phyloP scores from a whole-genome alignment of 2,113 vertebrate genomes.

The Strix aluco region DNA sequence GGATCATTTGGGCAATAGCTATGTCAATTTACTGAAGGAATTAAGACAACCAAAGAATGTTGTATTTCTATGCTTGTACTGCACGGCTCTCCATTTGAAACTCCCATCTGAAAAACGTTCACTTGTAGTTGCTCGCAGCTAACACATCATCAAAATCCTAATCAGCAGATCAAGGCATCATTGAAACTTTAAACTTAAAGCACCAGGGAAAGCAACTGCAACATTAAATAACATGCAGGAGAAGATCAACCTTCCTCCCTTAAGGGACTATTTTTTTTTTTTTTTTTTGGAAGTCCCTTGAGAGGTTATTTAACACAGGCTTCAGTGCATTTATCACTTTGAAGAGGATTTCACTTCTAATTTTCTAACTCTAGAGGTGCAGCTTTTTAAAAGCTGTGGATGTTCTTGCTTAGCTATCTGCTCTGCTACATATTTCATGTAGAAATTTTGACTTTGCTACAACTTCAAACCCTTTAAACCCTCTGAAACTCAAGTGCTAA shows the following conservation, averaged over 20 bases:
- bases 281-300: neutral
- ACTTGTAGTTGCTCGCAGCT: neutral
- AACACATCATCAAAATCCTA: conserved; percentile 7
- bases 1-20: neutral
- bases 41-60: neutral
- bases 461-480: neutral
- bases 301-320: conserved; percentile 2
- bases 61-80: neutral
- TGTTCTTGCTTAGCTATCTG: neutral
- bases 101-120: neutral
- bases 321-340: conserved; percentile 10
- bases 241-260: neutral
- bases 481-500: neutral
- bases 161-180: neutral
- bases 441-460: neutral
- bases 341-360: conserved; percentile 30
- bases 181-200: neutral
- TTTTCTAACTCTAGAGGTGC: neutral
- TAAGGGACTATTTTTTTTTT: neutral
- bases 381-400: neutral
- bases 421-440: neutral
- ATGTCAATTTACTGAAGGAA: neutral
- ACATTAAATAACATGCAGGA: neutral
- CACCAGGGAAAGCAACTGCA: neutral
- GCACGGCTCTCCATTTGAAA: neutral